These are phyloP conservation scores for Scaptomyza montana DNA, from an alignment of 1,140 invertebrate genomes.

Conservation along the genomic window DNA sequence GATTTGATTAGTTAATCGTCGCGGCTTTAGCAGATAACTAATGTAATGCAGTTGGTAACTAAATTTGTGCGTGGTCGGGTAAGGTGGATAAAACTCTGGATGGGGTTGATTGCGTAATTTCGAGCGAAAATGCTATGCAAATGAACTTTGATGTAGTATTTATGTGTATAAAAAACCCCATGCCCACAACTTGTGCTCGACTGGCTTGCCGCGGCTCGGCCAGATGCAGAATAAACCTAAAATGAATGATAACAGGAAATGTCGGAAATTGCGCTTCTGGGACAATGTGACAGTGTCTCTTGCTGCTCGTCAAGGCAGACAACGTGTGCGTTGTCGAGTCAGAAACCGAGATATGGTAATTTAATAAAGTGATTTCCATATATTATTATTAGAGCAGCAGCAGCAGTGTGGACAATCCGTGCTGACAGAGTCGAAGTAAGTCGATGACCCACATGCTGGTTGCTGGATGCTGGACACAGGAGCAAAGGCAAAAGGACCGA, in stretches of 20 bases:
- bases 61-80: not conserved
- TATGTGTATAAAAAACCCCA: not conserved
- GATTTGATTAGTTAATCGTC: constrained; percentile 8
- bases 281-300: constrained; percentile 42
- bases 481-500: constrained; percentile 13
- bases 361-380: constrained; percentile 81
- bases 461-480: not conserved
- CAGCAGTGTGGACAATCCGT: not conserved
- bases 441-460: not conserved
- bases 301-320: not conserved
- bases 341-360: constrained; percentile 72
- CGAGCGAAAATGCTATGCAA: constrained; percentile 12
- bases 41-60: constrained; percentile 1
- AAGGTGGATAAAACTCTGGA: not conserved
- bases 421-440: not conserved
- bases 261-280: constrained; percentile 64
- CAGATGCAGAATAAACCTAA: constrained; percentile 22
- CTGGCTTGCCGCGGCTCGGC: constrained; percentile 4
- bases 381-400: constrained; percentile 71
- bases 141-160: not conserved
- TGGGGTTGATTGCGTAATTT: not conserved
- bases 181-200: not conserved
- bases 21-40: not conserved
- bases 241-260: constrained; percentile 72
- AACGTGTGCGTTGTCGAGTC: constrained; percentile 39